Evolutionary conservation across 2,113 vertebrate genomes (phyloP).

Genomic region (Grammomys surdaster): DNA sequence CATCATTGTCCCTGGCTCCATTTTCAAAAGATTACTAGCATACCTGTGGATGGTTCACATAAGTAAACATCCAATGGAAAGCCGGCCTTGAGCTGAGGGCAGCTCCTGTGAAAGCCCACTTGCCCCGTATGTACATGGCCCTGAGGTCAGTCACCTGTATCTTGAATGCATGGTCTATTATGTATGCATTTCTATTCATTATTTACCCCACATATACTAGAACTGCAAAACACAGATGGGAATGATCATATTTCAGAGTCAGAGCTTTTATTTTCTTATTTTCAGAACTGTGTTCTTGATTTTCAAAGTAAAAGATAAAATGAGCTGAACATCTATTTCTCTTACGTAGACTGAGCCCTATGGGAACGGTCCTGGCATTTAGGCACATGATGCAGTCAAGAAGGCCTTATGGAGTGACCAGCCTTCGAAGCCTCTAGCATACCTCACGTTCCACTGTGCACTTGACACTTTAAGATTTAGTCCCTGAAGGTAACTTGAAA

Average conservation of each 20-base stretch:
- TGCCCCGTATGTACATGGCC: no score
- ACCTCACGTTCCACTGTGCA: background rate
- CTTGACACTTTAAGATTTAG: background rate
- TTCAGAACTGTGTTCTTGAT: background rate
- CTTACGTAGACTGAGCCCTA: background rate
- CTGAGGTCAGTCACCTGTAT: background rate
- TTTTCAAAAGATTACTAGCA: background rate
- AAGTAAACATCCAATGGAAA: background rate
- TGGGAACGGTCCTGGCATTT: background rate
- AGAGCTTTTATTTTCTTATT: conserved; percentile 4
- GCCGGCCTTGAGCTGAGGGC: background rate
- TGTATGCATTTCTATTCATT: background rate
- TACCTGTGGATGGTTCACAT: background rate
- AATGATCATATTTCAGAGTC: background rate
- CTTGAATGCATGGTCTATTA: background rate
- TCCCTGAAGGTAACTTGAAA: background rate
- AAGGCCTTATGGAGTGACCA: background rate
- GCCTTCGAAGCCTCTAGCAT: background rate
- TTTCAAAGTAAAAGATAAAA: conserved; percentile 34
- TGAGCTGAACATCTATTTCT: background rate
- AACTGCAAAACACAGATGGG: background rate
- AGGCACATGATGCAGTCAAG: background rate
- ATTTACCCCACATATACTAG: background rate
- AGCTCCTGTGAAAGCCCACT: background rate
- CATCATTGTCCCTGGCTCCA: background rate